Evolutionary conservation across 2,113 vertebrate genomes (phyloP).

Genomic region (Ctenomys sociabilis): DNA sequence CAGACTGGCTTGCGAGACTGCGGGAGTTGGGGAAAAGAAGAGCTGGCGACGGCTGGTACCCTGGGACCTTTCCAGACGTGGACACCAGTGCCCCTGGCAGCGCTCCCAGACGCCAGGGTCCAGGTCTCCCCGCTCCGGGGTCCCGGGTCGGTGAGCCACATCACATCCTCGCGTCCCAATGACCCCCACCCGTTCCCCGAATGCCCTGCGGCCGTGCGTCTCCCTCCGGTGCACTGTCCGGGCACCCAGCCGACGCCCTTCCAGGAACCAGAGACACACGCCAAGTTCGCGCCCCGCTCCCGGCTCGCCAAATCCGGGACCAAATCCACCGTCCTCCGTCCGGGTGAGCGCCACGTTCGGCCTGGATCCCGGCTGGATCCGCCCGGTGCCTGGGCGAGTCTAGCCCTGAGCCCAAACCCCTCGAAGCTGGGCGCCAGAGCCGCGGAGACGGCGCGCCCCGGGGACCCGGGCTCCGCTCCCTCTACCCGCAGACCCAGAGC

Average conservation of each 20-base stretch:
- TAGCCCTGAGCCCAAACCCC: background rate
- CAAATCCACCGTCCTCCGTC: background rate
- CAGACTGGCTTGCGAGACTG: slow-evolving; percentile 83
- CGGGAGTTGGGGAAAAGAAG: background rate
- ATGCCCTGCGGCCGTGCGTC: too few relatives aligned
- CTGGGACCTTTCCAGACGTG: background rate
- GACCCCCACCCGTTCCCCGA: background rate
- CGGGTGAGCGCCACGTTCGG: background rate
- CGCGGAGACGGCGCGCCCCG: too few relatives aligned
- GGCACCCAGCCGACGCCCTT: fast-evolving
- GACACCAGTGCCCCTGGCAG: background rate
- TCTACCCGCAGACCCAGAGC: background rate
- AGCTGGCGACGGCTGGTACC: too few relatives aligned
- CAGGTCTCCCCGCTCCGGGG: background rate
- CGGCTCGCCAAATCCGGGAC: background rate
- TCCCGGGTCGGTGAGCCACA: background rate
- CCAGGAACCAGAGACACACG: background rate
- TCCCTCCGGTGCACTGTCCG: too few relatives aligned
- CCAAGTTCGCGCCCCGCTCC: background rate
- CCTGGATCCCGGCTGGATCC: background rate
- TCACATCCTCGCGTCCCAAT: background rate
- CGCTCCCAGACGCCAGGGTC: background rate
- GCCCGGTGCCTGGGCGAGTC: background rate
- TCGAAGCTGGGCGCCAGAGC: background rate
- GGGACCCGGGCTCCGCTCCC: too few relatives aligned